Evolutionary conservation across 2,113 vertebrate species (phyloP), one percentile per base, ranked within the genome.

Genomic region (Columba livia): DNA sequence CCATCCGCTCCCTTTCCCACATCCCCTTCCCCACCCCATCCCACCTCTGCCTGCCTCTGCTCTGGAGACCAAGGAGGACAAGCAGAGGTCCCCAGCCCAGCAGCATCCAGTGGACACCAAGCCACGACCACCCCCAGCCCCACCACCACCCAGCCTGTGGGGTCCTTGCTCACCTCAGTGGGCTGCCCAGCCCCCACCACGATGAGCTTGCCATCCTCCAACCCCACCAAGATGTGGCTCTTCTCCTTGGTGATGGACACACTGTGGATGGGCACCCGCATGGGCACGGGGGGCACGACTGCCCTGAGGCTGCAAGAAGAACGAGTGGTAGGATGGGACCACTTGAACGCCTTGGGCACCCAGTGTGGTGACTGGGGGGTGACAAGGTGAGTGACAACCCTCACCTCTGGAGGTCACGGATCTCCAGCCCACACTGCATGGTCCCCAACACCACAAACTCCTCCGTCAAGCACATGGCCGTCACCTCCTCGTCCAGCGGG

Each of bases 181-280:
- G 99, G 99, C 96, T 99, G 99, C 74, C 99, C 99, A 1, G 99
- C 98, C 42, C 99, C 99, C 95, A 99, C 99, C 93, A 99, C 99
- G 4, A 99, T 99, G 50, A 99, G 98, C 88, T 99, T 99, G 28
- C 99, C 99, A 1, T 99, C 99, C 87, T 99, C 99, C 81, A 99
- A 96, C 31, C 99, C 99, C 96, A 99, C 99, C 25, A 99, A 97
- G 94, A 99, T 98, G 96, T 99, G 99, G 96, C 99, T 99, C 97
- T 89, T 98, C 97, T 99, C 99, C 96, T 99, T 99, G 81, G 99
- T 99, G 96, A 99, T 98, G 0, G 99, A 99, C 88, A 99, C 98
- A 54, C 99, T 99, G 96, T 98, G 98, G 79, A 99, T 97, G 3
- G 99, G 98, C 77, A 99, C 98, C 96, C 98, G 98, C 98, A 99